Percentiles rank a stretch among this genome's conserved stretches.
phyloP scores from a whole-genome alignment of 1,140 invertebrate species.

The Zelostemma sp. region DNA sequence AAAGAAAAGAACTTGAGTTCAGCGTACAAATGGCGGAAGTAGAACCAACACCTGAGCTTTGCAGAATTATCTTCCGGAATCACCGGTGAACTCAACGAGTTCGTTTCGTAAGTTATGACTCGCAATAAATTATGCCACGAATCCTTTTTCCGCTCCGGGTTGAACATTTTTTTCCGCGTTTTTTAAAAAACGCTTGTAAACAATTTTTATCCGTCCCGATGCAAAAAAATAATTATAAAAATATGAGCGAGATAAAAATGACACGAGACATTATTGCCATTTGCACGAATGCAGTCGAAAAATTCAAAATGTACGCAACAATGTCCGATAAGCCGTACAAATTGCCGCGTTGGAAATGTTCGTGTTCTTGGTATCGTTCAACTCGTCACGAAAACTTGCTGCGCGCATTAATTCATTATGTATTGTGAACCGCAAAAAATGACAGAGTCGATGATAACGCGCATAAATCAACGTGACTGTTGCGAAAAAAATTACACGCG shows the following conservation, averaged over 20 bases:
- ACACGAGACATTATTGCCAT: too few relatives aligned
- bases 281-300: background rate
- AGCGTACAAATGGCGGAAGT: background rate
- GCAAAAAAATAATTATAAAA: too few relatives aligned
- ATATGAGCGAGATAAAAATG: too few relatives aligned
- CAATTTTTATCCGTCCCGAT: too few relatives aligned
- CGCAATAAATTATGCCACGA: background rate
- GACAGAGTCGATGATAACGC: conserved; percentile 10
- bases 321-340: conserved; percentile 35
- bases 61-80: background rate
- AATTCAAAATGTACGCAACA: conserved; percentile 11
- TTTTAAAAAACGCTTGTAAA: too few relatives aligned
- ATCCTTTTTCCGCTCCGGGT: too few relatives aligned
- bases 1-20: background rate
- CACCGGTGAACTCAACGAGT: background rate
- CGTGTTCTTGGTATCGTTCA: conserved; percentile 29
- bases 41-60: background rate
- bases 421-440: conserved; percentile 33
- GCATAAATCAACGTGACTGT: conserved; percentile 32
- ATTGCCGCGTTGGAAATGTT: conserved; percentile 30
- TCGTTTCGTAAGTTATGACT: background rate
- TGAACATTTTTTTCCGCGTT: background rate
- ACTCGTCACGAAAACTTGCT: conserved; percentile 26
- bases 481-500: conserved; percentile 18
- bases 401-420: conserved; percentile 37